Evolutionary conservation across 1,140 invertebrate species (phyloP), one percentile per base, ranked within the genome.

Genomic region (Hyphantria cunea): DNA sequence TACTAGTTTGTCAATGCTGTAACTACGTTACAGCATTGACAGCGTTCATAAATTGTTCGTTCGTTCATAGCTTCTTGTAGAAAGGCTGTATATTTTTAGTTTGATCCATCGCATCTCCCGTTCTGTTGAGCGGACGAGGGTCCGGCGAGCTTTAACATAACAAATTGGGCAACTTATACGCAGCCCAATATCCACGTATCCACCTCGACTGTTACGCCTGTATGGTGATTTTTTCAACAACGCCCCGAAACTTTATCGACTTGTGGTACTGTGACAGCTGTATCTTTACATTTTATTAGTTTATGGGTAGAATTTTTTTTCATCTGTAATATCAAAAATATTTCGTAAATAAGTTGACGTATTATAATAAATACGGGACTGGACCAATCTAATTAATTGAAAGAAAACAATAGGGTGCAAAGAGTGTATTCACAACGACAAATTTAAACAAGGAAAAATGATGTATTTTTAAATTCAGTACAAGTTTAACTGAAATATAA

Each of bases 111-210:
- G 67, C 58, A 59, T 65, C 64, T 72, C 72, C 68, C 72, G 70
- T 55, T 73, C 67, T 59, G 66, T 59, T 65, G 47, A 52, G 32
- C 52, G 60, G 62, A 76, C 69, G 64, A 74, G 70, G 72, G 79
- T 73, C 48, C 50, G 45, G 61, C 61, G 47, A 42, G 65, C 64
- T 71, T 77, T 80, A 76, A 76, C 77, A 82, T 66, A 60, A 66
- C 64, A 66, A 82, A 84, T 82, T 78, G 78, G 79, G 65, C 68
- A 82, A 84, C 78, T 78, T 82, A 78, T 76, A 66, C 62, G 64
- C 60, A 50, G 66, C 64, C 53, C 68, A 69, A 75, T 70, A 74
- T 70, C 60, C 66, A 52, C 58, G 64, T 64, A 44, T 12, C 10
- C 60, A 72, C 73, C 66, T 73, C 71, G 76, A 74, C 15, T 0